Evolutionary conservation across 1,140 invertebrate species (phyloP), one percentile per base, ranked within the genome.

Genomic region (Pogonognathellus flavescens): DNA sequence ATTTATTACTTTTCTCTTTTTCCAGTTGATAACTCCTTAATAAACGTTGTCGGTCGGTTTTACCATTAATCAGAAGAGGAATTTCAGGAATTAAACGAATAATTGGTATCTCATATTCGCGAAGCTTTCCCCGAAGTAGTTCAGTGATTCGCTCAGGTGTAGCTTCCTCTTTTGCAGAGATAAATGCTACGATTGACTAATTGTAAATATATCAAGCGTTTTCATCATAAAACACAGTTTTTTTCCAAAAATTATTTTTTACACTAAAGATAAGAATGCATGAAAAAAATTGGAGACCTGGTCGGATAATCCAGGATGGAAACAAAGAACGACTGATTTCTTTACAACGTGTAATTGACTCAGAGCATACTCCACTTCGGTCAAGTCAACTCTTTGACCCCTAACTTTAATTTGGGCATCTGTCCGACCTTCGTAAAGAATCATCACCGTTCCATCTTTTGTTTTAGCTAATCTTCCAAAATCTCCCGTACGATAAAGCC

Each of bases 391-490:
- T 22, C 96, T 91, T 89, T 97, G 95, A 14, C 96, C 96, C 83
- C 96, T 91, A 13, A 97, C 94, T 91, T 97, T 97, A 0, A 97
- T 93, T 90, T 97, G 96, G 0, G 95, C 95, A 90, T 97, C 96
- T 0, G 94, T 94, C 57, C 96, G 92, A 0, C 96, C 96, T 89
- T 96, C 95, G 89, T 94, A 97, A 25, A 89, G 60, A 49, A 96
- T 89, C 18, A 92, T 91, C 20, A 59, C 14, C 9, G 50, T 25
- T 20, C 85, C 85, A 57, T 80, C 22, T 10, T 60, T 41, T 0
- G 93, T 94, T 82, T 95, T 94, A n/a, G 94, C 91, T 9, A 96
- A 91, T 16, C 93, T 92, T 0, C 94, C 96, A 89, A 94, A 97
- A 90, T 97, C 96, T 0, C 96, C 96, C 1, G 96, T 97, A 53